Evolutionary conservation across 2,113 vertebrate species (phyloP), one percentile per base, ranked within the genome.

Genomic region (Lagopus leucura): DNA sequence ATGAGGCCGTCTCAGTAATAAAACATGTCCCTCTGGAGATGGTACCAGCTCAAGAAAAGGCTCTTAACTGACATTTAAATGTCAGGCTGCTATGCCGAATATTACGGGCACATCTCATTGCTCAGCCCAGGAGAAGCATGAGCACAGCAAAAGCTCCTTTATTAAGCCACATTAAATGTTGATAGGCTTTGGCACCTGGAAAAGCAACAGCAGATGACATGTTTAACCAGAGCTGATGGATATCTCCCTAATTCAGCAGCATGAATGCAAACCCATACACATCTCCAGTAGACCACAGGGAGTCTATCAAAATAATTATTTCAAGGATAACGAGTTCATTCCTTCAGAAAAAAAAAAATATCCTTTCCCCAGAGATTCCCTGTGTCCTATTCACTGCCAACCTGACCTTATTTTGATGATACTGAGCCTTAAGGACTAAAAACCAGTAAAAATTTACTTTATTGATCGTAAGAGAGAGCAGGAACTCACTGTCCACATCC

Each of bases 61-160:
- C 74, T 94, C 97, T 90, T 96, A 97, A 96, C 58, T 97, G 96
- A 90, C 93, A 97, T 97, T 97, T 97, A 97, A 97, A 97, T 98
- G 95, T 93, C 97, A 97, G 54, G 25, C 65, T 24, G 38, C 89
- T 79, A 18, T 86, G 83, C 95, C 96, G 95, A 97, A 95, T 95
- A 78, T 93, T 92, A 96, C 34, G 61, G 80, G 82, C 65, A 73
- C 65, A 71, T 94, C 97, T 94, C 91, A 93, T 84, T 57, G 24
- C 61, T 77, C 74, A 91, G 85, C 89, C 80, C 78, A 43, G 10
- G 34, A 93, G 94, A 96, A 93, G 58, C 57, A 93, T 90, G 94
- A 97, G 95, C 88, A 91, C 40, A 87, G 82, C 74, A 92, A 88
- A 45, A 38, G 50, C 48, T 94, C 92, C 82, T 93, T 95, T 96